phyloP scores from a whole-genome alignment of 2,888 invertebrate species.

The Microplitis manilae region DNA sequence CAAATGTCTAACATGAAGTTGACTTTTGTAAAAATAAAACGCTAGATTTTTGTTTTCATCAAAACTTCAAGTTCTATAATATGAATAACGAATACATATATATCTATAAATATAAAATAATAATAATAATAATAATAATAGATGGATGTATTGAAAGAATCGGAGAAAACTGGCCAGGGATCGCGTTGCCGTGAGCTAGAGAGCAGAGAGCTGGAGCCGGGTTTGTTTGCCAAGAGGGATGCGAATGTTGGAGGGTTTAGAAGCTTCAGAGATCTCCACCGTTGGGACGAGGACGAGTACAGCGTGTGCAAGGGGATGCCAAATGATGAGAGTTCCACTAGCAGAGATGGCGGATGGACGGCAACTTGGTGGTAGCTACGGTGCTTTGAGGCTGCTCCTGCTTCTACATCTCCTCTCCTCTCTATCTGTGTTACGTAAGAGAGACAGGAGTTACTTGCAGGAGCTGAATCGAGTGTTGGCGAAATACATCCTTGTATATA shows the following conservation, averaged over 20 bases:
- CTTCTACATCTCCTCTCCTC: neutral
- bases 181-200: constrained; percentile 52
- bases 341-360: constrained; percentile 44
- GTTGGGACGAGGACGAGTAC: constrained; percentile 20
- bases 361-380: constrained; percentile 53
- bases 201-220: constrained; percentile 23
- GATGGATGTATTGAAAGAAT: constrained; percentile 40
- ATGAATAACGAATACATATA: neutral
- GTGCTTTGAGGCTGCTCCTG: constrained; percentile 20
- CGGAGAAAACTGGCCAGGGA: constrained; percentile 51
- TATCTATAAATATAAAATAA: neutral
- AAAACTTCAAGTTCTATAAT: neutral
- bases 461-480: neutral
- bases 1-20: constrained; percentile 20
- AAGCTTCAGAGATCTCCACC: constrained; percentile 52
- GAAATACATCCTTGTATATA: constrained; percentile 15
- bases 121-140: constrained; percentile 11
- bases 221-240: constrained; percentile 65
- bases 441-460: too few relatives aligned
- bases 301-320: constrained; percentile 18
- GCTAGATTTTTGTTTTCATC: constrained; percentile 18
- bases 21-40: neutral
- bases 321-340: constrained; percentile 16
- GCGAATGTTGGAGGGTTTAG: constrained; percentile 61
- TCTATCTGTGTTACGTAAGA: neutral